Conservation (phyloP, 1,140 invertebrate genomes). For the Neodiprion lecontei region DNA sequence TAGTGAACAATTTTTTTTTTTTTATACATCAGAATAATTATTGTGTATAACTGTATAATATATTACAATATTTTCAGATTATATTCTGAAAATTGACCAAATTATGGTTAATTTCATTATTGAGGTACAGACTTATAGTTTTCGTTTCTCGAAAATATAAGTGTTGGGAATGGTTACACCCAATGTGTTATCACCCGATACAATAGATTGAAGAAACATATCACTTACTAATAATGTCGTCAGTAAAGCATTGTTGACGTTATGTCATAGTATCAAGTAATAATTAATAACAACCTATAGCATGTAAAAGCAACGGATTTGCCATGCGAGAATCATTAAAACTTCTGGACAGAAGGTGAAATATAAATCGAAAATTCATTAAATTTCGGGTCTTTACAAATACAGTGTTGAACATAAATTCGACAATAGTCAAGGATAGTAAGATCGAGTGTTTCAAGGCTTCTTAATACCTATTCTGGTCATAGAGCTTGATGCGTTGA, state of each 20-base stretch:
- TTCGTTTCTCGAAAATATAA: slow-evolving; percentile 11
- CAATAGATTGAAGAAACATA: neutral
- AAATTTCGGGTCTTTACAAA: too few relatives aligned
- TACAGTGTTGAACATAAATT: too few relatives aligned
- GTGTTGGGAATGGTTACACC: slow-evolving; percentile 15
- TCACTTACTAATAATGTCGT: neutral
- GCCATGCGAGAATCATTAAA: too few relatives aligned
- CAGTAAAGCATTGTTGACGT: neutral
- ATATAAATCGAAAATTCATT: too few relatives aligned
- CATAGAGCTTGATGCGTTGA: too few relatives aligned
- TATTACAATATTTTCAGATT: slow-evolving; percentile 38
- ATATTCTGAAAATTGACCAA: neutral
- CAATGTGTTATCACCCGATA: slow-evolving; percentile 5
- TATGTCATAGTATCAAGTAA: too few relatives aligned
- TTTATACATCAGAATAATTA: slow-evolving; percentile 1
- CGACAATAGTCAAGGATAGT: too few relatives aligned
- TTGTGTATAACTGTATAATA: slow-evolving; percentile 30
- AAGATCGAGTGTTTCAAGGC: too few relatives aligned
- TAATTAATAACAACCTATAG: too few relatives aligned
- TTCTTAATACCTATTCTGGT: too few relatives aligned
- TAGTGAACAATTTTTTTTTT: slow-evolving; percentile 42
- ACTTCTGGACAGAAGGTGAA: too few relatives aligned
- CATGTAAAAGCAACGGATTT: too few relatives aligned
- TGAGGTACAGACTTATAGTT: neutral
- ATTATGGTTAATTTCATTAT: neutral